Evolutionary conservation across 2,888 invertebrate genomes (phyloP), one percentile per base, ranked within the genome.

Genomic region (Graphium colonna): DNA sequence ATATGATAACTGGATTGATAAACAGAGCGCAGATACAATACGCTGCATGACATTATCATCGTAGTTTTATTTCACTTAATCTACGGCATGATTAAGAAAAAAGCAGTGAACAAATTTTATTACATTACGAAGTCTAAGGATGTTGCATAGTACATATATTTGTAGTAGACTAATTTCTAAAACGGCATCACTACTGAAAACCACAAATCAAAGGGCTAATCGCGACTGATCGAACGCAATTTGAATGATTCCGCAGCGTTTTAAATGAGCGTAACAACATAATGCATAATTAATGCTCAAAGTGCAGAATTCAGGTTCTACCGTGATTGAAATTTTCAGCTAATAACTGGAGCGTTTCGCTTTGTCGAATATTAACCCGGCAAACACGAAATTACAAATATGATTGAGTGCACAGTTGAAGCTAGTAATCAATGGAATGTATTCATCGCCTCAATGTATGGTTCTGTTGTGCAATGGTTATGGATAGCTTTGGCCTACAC

Each of bases 161-260:
- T n/a, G n/a, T n/a, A n/a, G n/a, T n/a, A n/a, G n/a, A n/a, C n/a
- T n/a, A n/a, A n/a, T n/a, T n/a, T n/a, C n/a, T n/a, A n/a, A n/a
- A n/a, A n/a, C n/a, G n/a, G n/a, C n/a, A n/a, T n/a, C n/a, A n/a
- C n/a, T n/a, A n/a, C n/a, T n/a, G n/a, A n/a, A n/a, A n/a, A n/a
- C n/a, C n/a, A n/a, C n/a, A n/a, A n/a, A n/a, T n/a, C n/a, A n/a
- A n/a, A n/a, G n/a, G n/a, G n/a, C n/a, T n/a, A n/a, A n/a, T n/a
- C n/a, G n/a, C 60, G 64, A 70, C 68, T 63, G 65, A 69, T 71
- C 73, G 63, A 65, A 75, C 71, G 70, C 72, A 77, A 79, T 79
- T 73, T 78, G 70, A 67, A 68, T 79, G 77, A 80, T 77, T 75
- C 66, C 58, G 55, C 57, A 63, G 56, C 53, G 58, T 55, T 41